Base-by-base conservation (phyloP, 2,113 vertebrate species). In the Accipiter virgatus region DNA sequence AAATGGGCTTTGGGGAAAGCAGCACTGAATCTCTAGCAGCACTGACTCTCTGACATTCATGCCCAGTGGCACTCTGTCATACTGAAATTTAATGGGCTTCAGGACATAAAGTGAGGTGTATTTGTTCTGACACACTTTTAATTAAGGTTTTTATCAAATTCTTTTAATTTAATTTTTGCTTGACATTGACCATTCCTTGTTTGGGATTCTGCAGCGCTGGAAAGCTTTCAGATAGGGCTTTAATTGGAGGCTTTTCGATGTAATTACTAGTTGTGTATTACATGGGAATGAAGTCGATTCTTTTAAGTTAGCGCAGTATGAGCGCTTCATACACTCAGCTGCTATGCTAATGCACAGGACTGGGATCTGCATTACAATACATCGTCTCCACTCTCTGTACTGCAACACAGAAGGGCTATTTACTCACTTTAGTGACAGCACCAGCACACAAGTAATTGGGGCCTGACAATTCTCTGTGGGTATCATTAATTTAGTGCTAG, bases 81-180 rank as follows among this genome's bases (percentile, higher is more conserved):
- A 29, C 3, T 84, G 80, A 79, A 85, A 91, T 94, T 25, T 81
- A 96, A 80, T 87, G 67, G 61, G n/a, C 70, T 94, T 93, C 74
- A 29, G 84, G 91, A 80, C 66, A 70, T 70, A 38, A 86, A 80
- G 42, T 88, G 89, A 85, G 53, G 42, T 62, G 48, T 79, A 65
- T 94, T 95, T 95, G 48, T 91, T 95, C 89, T 96, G 91, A 52
- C 67, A 74, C 42, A n/a, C 81, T 93, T 95, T 91, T 95, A 97
- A 95, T 96, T 93, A 92, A 83, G 77, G 56, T 53, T 96, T 94
- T 91, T 68, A 89, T 90, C 32, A 66, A 78, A 86, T 59, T 86
- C 61, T 45, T 92, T 81, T 40, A 62, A 90, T 71, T 96, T 65
- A 72, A 31, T 88, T 90, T 92, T 95, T 52, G 26, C 73, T 58